Evolutionary conservation across 2,113 vertebrate species (phyloP).

Genomic region (Calypte anna): DNA sequence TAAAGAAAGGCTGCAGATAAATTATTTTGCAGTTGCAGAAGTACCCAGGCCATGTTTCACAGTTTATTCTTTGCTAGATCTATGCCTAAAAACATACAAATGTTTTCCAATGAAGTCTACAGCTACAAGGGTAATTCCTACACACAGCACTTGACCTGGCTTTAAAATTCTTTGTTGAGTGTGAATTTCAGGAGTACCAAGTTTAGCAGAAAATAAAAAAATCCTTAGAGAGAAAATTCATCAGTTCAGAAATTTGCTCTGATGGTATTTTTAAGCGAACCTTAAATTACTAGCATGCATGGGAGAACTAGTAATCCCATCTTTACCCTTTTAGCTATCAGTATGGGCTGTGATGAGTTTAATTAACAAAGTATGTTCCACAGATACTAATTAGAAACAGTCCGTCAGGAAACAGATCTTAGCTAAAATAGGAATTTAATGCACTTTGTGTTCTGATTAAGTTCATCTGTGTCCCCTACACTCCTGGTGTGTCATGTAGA

Average conservation of each 20-base stretch:
- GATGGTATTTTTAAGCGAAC: neutral
- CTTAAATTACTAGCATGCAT: neutral
- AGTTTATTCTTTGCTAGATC: neutral
- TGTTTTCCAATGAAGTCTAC: neutral
- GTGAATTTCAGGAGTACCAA: neutral
- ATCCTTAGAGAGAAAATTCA: neutral
- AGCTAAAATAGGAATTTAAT: constrained; percentile 28
- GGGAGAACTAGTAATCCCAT: constrained; percentile 7
- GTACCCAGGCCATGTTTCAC: neutral
- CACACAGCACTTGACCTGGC: neutral
- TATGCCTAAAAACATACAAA: neutral
- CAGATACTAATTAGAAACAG: constrained; percentile 9
- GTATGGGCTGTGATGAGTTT: neutral
- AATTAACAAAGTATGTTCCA: constrained; percentile 6
- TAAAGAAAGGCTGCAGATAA: neutral
- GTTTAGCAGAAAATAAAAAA: neutral
- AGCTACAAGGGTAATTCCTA: neutral
- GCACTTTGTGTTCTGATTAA: neutral
- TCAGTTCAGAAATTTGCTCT: neutral
- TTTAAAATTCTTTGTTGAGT: neutral
- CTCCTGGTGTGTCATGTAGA: neutral
- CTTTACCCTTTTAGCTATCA: neutral
- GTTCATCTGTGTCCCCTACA: neutral
- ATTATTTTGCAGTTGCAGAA: neutral
- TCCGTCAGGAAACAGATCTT: neutral